Evolutionary conservation across 2,113 vertebrate species (phyloP).

Genomic region (Mus spicilegus): DNA sequence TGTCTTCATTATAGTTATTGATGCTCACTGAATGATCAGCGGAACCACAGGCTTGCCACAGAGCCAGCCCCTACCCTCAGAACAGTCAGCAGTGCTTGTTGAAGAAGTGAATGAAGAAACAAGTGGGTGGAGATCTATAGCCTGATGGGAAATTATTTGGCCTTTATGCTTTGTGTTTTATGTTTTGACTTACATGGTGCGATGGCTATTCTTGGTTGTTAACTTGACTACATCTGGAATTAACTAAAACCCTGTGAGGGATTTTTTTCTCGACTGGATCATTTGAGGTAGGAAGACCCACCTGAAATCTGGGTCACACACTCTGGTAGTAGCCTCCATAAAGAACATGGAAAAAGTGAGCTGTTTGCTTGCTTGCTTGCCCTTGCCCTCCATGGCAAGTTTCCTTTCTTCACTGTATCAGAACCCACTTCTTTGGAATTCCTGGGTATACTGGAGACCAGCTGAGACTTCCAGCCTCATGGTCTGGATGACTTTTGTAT

Average conservation of each 20-base stretch:
- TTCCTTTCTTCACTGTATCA: background rate
- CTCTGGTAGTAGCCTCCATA: background rate
- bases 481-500: background rate
- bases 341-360: background rate
- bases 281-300: background rate
- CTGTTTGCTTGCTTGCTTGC: background rate
- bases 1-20: constrained; percentile 9
- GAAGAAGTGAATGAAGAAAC: background rate
- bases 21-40: background rate
- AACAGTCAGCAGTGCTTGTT: background rate
- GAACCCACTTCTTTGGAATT: background rate
- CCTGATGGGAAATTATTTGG: background rate
- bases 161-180: background rate
- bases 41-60: background rate
- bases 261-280: background rate
- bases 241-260: background rate
- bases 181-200: background rate
- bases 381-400: background rate
- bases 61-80: background rate
- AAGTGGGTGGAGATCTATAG: background rate
- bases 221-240: background rate
- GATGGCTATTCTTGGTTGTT: background rate
- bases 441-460: background rate
- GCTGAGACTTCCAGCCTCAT: background rate
- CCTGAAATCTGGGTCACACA: background rate